phyloP scores from a whole-genome alignment of 2,113 vertebrate species.

The Nanorana parkeri region DNA sequence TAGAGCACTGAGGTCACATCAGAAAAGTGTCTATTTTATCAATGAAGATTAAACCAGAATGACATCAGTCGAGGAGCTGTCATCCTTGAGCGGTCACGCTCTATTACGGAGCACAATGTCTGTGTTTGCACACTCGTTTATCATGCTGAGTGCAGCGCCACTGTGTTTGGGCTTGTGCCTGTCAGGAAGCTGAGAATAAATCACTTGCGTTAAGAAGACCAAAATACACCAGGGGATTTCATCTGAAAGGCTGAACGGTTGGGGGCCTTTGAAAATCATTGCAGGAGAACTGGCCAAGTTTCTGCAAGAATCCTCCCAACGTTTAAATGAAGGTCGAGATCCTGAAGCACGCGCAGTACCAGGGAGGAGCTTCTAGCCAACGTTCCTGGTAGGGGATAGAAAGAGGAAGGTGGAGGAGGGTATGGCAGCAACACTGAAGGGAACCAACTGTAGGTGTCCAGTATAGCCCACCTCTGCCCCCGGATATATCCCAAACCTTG shows the following conservation, averaged over 20 bases:
- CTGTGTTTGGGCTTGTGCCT: background rate
- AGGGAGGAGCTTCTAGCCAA: too few relatives aligned
- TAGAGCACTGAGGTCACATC: conserved; percentile 13
- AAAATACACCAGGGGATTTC: background rate
- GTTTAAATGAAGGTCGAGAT: background rate
- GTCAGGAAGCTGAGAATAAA: background rate
- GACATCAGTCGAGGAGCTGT: conserved; percentile 35
- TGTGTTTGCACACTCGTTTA: conserved; percentile 27
- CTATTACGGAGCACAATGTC: conserved; percentile 17
- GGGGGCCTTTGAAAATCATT: background rate
- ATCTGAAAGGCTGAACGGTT: too few relatives aligned
- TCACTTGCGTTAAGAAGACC: background rate
- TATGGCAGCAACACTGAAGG: too few relatives aligned
- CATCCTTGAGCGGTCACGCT: conserved; percentile 20
- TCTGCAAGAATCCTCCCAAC: background rate
- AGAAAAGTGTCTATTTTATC: conserved; percentile 35
- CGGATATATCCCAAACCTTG: too few relatives aligned
- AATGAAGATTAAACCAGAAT: conserved; percentile 14
- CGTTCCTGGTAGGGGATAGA: too few relatives aligned
- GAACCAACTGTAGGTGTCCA: too few relatives aligned
- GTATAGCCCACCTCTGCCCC: too few relatives aligned
- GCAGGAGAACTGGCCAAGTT: background rate
- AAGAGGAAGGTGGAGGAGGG: too few relatives aligned
- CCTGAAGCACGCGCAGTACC: too few relatives aligned
- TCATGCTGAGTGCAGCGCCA: background rate